Evolutionary conservation across 2,888 invertebrate species (phyloP).

Genomic region (Onchidella celtica): DNA sequence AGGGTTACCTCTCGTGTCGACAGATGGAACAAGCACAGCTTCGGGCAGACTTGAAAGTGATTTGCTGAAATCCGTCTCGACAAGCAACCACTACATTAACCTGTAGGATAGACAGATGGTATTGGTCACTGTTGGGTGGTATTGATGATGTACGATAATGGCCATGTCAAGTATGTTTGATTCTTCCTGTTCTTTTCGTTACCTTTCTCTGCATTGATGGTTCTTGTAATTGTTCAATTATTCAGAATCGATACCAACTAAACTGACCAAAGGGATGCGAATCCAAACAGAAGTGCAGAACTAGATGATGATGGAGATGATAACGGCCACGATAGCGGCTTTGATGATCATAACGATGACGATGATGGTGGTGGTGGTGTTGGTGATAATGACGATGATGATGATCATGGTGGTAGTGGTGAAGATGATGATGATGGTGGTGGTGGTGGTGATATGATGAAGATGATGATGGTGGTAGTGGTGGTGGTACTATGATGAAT

Average conservation of each 20-base stretch:
- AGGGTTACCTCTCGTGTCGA: constrained; percentile 50
- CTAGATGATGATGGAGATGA: constrained; percentile 32
- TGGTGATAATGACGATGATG: constrained; percentile 36
- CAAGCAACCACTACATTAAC: constrained; percentile 89
- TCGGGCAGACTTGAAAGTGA: constrained; percentile 91
- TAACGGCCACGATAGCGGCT: constrained; percentile 23
- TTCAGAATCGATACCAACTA: too few relatives aligned
- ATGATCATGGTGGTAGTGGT: constrained; percentile 34
- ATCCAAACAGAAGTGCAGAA: background rate
- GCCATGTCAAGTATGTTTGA: background rate
- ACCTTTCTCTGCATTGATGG: too few relatives aligned
- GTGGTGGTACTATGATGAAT: background rate
- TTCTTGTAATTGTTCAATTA: too few relatives aligned
- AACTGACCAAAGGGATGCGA: too few relatives aligned
- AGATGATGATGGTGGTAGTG: too few relatives aligned
- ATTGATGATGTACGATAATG: background rate
- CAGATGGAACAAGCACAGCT: constrained; percentile 87
- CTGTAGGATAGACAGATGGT: constrained; percentile 80
- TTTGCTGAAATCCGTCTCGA: constrained; percentile 88
- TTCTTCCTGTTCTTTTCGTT: too few relatives aligned
- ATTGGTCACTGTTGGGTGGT: too few relatives aligned
- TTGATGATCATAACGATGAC: constrained; percentile 29
- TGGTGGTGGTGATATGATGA: too few relatives aligned
- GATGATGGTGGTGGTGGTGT: constrained; percentile 31
- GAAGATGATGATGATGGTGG: constrained; percentile 35